Evolutionary conservation across 2,888 invertebrate species (phyloP), one percentile per base, ranked within the genome.

Genomic region (Leptinotarsa tumamoca): DNA sequence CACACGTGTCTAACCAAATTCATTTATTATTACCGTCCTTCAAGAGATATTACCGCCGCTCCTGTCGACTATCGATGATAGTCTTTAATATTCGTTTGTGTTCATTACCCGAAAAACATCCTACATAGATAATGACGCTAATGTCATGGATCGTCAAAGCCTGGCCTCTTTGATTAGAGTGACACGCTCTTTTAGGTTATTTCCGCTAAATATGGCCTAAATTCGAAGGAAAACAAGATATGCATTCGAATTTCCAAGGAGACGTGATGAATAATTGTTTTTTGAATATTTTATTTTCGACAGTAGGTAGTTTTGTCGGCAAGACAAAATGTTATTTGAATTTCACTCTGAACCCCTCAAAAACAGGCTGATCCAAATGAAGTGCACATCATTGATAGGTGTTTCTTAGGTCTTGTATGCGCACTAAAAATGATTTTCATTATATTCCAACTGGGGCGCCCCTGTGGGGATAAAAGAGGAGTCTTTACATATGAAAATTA

Each of bases 61-160:
- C 23, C 58, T 23, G 52, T 52, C n/a, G 15, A 15, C 52, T 52
- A 17, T 15, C 52, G 4, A 52, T n/a, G 4, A 52, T n/a, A 52
- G 52, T 17, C 52, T 52, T 52, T 17, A 21, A 23, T 58, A 58
- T 58, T 63, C 33, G 43, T 63, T 63, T 63, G 63, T 43, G 63
- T 43, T 63, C 43, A 63, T 63, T 63, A 63, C 33, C 43, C 63
- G 63, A 43, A 63, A 63, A 63, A 33, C n/a, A 63, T 63, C 63
- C 43, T 7, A 63, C 43, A 43, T 43, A n/a, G 15, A 33, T 63
- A 43, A 63, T 63, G 17, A 43, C 13, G 27, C n/a, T 63, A n/a
- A 63, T 63, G 27, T 63, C 63, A 63, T 18, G 63, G 63, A 33
- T 63, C 63, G 33, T 63, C 33, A 63, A 33, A n/a, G 58, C 58